Evolutionary conservation across 64 coral and sea anemone species (phyloP).

Genomic region (Platygyra sinensis): DNA sequence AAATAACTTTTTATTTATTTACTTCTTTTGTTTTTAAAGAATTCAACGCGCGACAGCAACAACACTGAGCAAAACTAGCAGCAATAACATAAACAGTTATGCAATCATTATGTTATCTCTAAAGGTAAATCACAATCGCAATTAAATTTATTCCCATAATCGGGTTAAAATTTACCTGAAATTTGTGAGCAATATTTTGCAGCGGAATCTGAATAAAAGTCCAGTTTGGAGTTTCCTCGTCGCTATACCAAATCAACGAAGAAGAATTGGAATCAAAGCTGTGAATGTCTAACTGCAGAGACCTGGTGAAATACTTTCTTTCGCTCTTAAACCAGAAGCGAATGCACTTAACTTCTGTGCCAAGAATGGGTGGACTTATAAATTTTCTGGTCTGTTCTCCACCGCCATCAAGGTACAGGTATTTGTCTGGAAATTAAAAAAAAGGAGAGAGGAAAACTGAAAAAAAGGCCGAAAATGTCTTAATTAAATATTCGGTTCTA

Average conservation of each 20-base stretch:
- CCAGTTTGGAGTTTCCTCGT: constrained; percentile 7
- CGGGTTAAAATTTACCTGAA: background rate
- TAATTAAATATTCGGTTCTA: too few species aligned
- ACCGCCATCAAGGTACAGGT: background rate
- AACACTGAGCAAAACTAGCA: too few species aligned
- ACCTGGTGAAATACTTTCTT: constrained; percentile 6
- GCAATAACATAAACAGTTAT: too few species aligned
- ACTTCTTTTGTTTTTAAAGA: too few species aligned
- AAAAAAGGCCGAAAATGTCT: background rate
- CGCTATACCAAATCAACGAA: background rate
- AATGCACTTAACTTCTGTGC: background rate
- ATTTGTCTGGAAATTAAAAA: constrained; percentile 1
- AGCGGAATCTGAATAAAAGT: constrained; percentile 12
- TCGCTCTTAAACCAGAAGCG: constrained; percentile 10
- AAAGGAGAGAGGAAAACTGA: background rate
- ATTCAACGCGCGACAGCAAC: too few species aligned
- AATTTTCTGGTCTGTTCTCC: background rate
- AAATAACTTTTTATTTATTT: too few species aligned
- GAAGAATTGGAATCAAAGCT: background rate
- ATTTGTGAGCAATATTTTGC: background rate
- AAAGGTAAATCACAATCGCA: too few species aligned
- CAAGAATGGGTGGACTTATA: background rate
- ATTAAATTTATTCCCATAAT: too few species aligned
- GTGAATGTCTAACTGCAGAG: background rate
- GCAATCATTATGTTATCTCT: too few species aligned